Evolutionary conservation across 2,113 vertebrate species (phyloP).

Genomic region (Heterotilapia buettikoferi): DNA sequence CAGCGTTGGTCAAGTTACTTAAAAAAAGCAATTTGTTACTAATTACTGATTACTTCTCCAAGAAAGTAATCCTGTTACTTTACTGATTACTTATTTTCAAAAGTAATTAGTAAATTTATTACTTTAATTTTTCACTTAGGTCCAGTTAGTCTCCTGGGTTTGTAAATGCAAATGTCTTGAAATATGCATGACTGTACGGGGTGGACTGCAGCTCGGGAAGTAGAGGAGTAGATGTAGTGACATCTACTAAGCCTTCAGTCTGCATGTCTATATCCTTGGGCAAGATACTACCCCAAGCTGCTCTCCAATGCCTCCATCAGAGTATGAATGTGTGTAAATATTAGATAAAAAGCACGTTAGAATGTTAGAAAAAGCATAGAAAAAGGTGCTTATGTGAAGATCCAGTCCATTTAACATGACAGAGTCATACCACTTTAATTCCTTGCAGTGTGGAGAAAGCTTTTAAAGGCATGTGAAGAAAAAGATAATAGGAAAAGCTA

Average conservation of each 20-base stretch:
- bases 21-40: neutral
- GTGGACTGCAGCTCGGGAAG: neutral
- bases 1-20: neutral
- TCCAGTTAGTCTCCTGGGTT: neutral
- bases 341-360: neutral
- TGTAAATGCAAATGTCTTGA: neutral
- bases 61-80: neutral
- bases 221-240: neutral
- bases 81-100: neutral
- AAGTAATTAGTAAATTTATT: neutral
- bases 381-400: neutral
- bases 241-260: neutral
- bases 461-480: neutral
- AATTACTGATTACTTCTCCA: neutral
- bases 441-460: neutral
- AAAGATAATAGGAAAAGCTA: neutral
- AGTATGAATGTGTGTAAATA: neutral
- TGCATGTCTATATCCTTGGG: neutral
- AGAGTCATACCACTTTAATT: neutral
- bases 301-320: neutral
- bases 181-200: neutral
- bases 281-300: neutral
- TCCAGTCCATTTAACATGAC: neutral
- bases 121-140: neutral
- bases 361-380: neutral